A percentile compares a stretch with the other conserved stretches of the same genome.
These are phyloP conservation scores for Pseudopipra pipra DNA, from an alignment of 2,113 vertebrate genomes.

Conservation along the genomic window DNA sequence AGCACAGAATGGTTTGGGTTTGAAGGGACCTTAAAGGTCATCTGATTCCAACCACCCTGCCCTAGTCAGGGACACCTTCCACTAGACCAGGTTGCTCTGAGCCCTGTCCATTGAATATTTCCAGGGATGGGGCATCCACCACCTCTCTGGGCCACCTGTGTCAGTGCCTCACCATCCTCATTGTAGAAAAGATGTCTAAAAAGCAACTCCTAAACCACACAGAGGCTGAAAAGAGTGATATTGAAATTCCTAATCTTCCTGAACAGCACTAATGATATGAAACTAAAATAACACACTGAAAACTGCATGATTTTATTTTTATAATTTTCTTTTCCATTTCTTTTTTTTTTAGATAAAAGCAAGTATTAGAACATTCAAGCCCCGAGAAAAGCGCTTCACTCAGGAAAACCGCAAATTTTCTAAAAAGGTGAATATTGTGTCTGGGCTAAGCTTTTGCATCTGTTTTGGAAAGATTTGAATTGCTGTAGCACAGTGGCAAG, in stretches of 20 bases:
- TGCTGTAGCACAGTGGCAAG: background rate
- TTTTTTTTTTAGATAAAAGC: constrained; percentile 83
- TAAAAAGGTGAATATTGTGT: constrained; percentile 87
- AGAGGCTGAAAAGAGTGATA: background rate
- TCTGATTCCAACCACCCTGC: fast-evolving
- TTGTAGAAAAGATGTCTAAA: background rate
- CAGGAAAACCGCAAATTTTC: constrained; percentile 90
- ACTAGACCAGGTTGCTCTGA: background rate
- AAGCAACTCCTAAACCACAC: background rate
- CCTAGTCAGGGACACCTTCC: background rate
- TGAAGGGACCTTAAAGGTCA: background rate
- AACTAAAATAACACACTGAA: background rate
- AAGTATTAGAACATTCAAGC: constrained; percentile 84
- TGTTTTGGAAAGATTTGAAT: background rate
- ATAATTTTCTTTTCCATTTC: background rate
- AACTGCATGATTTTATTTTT: background rate
- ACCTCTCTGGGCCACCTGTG: background rate
- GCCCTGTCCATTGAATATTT: background rate
- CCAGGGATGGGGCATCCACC: background rate
- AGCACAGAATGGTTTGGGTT: background rate
- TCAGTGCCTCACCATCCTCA: background rate
- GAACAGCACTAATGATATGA: fast-evolving
- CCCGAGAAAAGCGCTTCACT: constrained; percentile 82
- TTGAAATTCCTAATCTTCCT: background rate
- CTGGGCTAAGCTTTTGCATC: background rate